Base-by-base conservation (phyloP, 2,797 vertebrate genomes). In the Xenopus petersii region DNA sequence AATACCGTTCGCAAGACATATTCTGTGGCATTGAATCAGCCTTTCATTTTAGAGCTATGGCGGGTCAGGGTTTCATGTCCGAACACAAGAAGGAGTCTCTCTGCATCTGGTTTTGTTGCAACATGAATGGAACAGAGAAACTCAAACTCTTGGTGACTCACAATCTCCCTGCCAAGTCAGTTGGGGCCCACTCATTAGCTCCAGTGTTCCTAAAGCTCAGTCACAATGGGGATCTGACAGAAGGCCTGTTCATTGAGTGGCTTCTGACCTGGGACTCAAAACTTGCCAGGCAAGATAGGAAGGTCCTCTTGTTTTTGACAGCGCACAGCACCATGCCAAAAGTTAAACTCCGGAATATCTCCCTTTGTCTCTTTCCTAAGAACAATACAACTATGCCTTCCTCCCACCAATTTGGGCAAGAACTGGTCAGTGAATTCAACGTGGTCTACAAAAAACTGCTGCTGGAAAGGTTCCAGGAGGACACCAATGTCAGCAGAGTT, bases 211-310 rank as follows among this genome's bases (percentile, higher is more conserved):
- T 80, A 24, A 80, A 70, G 49, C 54, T 48, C 58, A 77, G 62
- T 74, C 49, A 30, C 15, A 62, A 73, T 49, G 71, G 71, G 7
- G 47, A 16, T 66, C 67, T 80, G 71, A 77, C 71, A 0, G 79
- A 76, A 46, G 33, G 2, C 10, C 16, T 77, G 11, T 70, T 80
- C 10, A 30, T 42, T 36, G 71, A 80, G 46, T 80, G 79, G 79
- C 79, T 80, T 58, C 46, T 77, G 2, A 77, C 67, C 49, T 80
- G 75, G 75, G 79, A 80, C 30, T 36, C 64, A 36, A 77, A 80
- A 30, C 75, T 77, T 60, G 59, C 17, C 46, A 66, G 67, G 42
- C 79, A 67, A 56, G 75, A 74, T 66, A 70, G 75, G 13, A 80
- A 71, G 36, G 67, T 80, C 54, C 42, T 71, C 8, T 49, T 80